Evolutionary conservation across 2,797 vertebrate species (phyloP).

Genomic region (Sebastes paucispinis): DNA sequence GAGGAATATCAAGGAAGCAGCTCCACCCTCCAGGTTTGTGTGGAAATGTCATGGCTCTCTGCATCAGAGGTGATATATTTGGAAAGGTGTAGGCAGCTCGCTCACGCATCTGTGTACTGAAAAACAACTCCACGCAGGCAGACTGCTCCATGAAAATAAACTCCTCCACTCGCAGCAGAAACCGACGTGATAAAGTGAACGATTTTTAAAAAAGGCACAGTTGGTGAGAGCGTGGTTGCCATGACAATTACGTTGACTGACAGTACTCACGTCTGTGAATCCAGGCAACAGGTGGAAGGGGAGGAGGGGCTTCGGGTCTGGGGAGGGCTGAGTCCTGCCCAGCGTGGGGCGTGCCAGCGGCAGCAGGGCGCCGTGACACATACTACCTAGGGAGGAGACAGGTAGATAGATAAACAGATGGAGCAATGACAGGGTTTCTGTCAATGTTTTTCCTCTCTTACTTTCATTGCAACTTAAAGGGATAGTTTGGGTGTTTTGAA

Average conservation of each 20-base stretch:
- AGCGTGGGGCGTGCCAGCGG: constrained; percentile 84
- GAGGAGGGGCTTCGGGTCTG: constrained; percentile 88
- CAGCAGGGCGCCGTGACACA: constrained; percentile 88
- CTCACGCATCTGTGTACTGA: constrained; percentile 47
- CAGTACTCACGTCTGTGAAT: constrained; percentile 89
- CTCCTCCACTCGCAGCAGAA: constrained; percentile 13
- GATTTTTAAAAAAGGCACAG: neutral
- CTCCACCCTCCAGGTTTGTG: constrained; percentile 47
- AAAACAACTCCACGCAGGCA: constrained; percentile 23
- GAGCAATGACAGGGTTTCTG: neutral
- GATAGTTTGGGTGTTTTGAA: too few species aligned
- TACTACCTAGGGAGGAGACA: constrained; percentile 81
- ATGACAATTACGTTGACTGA: constrained; percentile 25
- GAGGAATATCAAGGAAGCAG: constrained; percentile 59
- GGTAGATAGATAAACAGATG: constrained; percentile 22
- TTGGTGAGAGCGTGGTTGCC: constrained; percentile 10
- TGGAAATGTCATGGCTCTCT: constrained; percentile 65
- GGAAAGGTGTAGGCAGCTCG: constrained; percentile 65
- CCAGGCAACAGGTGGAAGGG: constrained; percentile 90
- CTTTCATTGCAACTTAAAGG: neutral
- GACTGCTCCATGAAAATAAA: neutral
- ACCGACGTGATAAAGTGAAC: neutral
- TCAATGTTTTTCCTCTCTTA: neutral
- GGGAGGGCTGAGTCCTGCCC: constrained; percentile 83
- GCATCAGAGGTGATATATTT: constrained; percentile 70